Evolutionary conservation across 2,797 vertebrate genomes (phyloP).

Genomic region (Eleutherodactylus coqui): DNA sequence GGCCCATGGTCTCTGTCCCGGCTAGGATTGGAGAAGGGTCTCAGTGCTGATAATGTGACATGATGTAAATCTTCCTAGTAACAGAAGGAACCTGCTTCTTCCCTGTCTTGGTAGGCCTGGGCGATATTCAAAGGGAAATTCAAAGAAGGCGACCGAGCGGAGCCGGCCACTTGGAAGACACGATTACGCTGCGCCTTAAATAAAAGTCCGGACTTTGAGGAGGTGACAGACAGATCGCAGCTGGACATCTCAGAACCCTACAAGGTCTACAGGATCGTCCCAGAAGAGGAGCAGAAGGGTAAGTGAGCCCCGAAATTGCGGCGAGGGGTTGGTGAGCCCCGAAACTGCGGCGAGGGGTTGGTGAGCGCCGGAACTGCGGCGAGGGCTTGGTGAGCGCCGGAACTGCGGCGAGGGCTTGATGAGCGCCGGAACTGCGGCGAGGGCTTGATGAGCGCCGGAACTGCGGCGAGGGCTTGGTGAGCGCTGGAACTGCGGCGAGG

Average conservation of each 20-base stretch:
- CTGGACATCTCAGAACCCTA: conserved; percentile 98
- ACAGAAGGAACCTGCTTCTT: background rate
- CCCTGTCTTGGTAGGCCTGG: conserved; percentile 83
- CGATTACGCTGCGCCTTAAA: conserved; percentile 96
- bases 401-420: too few species aligned
- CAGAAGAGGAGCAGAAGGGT: conserved; percentile 96
- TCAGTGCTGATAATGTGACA: background rate
- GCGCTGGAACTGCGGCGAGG: too few species aligned
- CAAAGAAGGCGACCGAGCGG: conserved; percentile 96
- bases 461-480: too few species aligned
- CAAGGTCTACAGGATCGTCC: conserved; percentile 96
- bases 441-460: too few species aligned
- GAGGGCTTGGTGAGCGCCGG: too few species aligned
- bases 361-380: too few species aligned
- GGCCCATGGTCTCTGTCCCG: background rate
- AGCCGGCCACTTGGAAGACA: conserved; percentile 98
- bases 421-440: too few species aligned
- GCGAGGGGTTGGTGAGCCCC: background rate
- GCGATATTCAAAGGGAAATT: conserved; percentile 98
- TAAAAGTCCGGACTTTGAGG: conserved; percentile 98
- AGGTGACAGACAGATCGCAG: conserved; percentile 95
- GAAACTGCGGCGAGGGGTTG: too few species aligned
- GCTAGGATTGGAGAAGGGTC: background rate
- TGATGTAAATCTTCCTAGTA: background rate
- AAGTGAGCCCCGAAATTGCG: conserved; percentile 68